Evolutionary conservation across 2,113 vertebrate genomes (phyloP).

Genomic region (Malurus elegans): DNA sequence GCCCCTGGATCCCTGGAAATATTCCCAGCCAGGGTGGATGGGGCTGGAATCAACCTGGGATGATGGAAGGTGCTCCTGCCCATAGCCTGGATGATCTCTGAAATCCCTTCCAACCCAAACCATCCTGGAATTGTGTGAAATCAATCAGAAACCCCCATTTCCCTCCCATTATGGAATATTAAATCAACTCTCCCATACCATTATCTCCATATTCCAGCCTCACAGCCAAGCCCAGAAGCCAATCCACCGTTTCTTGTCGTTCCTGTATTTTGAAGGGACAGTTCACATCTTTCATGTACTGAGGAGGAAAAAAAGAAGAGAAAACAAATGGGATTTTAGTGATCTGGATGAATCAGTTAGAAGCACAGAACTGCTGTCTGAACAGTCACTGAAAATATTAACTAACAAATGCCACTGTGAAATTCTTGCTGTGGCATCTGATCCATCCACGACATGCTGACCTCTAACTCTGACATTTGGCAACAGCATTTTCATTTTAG

Average conservation of each 20-base stretch:
- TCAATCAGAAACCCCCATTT: not conserved
- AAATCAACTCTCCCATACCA: constrained; percentile 70
- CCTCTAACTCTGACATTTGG: not conserved
- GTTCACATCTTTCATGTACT: constrained; percentile 93
- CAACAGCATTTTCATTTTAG: not conserved
- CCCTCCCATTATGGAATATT: not conserved
- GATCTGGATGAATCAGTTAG: not conserved
- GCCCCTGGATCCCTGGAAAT: not conserved
- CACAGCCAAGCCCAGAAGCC: constrained; percentile 95
- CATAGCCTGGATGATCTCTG: not conserved
- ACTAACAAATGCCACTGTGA: not conserved
- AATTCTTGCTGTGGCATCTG: not conserved
- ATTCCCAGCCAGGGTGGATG: accelerated
- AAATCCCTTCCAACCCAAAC: not conserved
- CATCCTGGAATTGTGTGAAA: not conserved
- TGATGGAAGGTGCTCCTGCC: accelerated
- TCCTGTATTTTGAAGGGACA: constrained; percentile 89
- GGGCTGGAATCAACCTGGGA: not conserved
- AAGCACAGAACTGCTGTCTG: not conserved
- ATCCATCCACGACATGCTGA: not conserved
- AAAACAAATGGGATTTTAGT: not conserved
- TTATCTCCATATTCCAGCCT: constrained; percentile 97
- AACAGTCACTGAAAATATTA: not conserved
- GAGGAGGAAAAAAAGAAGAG: not conserved
- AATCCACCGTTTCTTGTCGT: constrained; percentile 87